A percentile compares a stretch with the other conserved stretches of the same genome.
Conservation (phyloP, 2,888 invertebrate species). For the Liopterus haemorrhoidalis region DNA sequence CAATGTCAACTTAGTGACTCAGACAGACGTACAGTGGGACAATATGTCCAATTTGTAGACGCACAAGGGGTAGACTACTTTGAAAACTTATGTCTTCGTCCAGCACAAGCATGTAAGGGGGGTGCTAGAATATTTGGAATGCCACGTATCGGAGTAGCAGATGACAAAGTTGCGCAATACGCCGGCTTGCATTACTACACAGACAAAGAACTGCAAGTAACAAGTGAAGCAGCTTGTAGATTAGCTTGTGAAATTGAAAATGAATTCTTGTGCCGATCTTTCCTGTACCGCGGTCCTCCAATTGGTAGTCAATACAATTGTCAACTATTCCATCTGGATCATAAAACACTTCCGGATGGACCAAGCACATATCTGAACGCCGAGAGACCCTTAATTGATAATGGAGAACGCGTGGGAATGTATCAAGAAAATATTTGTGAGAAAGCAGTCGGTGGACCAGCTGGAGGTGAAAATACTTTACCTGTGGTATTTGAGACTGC, state of each 20-base stretch:
- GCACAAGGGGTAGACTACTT: slow-evolving; percentile 80
- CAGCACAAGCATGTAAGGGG: slow-evolving; percentile 81
- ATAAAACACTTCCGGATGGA: slow-evolving; percentile 86
- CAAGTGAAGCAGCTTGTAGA: slow-evolving; percentile 81
- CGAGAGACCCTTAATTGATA: slow-evolving; percentile 83
- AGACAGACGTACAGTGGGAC: slow-evolving; percentile 80
- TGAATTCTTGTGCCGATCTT: slow-evolving; percentile 84
- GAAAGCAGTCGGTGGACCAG: slow-evolving; percentile 43
- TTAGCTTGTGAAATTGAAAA: slow-evolving; percentile 88
- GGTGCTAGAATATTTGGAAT: slow-evolving; percentile 67
- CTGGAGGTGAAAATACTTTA: slow-evolving; percentile 52
- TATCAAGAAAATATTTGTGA: slow-evolving; percentile 90
- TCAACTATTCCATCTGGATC: slow-evolving; percentile 85
- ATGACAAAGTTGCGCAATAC: slow-evolving; percentile 87
- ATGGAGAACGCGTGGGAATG: slow-evolving; percentile 81
- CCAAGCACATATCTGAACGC: slow-evolving; percentile 86
- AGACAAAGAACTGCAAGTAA: slow-evolving; percentile 87
- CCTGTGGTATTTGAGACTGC: slow-evolving; percentile 73
- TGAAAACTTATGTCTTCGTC: slow-evolving; percentile 85
- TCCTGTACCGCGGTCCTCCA: slow-evolving; percentile 65
- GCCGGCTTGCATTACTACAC: slow-evolving; percentile 88
- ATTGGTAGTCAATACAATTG: slow-evolving; percentile 79
- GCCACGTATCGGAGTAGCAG: slow-evolving; percentile 82
- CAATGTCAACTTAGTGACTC: slow-evolving; percentile 87
- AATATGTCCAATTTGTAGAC: slow-evolving; percentile 84